Conservation (phyloP, 35 echinoderm and acorn worm genomes). For the Lytechinus variegatus region DNA sequence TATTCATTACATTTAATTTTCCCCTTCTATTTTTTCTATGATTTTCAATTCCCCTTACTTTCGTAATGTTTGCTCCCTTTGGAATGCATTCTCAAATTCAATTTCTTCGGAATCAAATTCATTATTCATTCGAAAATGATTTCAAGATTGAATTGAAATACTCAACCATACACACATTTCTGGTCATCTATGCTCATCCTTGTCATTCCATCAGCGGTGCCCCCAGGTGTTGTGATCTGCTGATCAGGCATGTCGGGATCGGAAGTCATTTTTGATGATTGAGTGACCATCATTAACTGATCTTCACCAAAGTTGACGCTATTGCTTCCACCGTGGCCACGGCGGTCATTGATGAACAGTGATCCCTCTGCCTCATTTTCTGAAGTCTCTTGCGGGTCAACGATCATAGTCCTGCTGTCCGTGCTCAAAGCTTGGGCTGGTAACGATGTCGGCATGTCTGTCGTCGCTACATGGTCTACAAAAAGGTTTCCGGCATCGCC, state of each 20-base stretch:
- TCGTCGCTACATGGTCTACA: neutral
- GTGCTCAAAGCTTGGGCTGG: neutral
- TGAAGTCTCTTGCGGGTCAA: neutral
- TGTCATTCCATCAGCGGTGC: neutral
- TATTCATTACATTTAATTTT: no score
- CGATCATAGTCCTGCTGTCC: neutral
- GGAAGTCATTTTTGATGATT: neutral
- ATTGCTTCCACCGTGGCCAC: neutral
- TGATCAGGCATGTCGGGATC: neutral
- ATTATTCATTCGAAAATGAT: no score
- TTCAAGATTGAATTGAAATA: neutral
- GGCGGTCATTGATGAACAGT: neutral
- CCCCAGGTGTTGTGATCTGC: neutral
- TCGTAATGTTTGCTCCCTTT: no score
- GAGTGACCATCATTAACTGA: neutral
- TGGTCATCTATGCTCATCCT: neutral
- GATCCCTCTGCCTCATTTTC: neutral
- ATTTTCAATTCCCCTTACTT: no score
- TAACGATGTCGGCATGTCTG: neutral
- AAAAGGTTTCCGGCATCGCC: neutral
- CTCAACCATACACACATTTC: neutral
- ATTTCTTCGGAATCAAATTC: no score
- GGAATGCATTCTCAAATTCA: no score
- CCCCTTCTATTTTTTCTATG: no score
- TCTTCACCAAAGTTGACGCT: neutral